Percentiles rank a stretch among this genome's conserved stretches.
phyloP scores from a whole-genome alignment of 2,797 vertebrate species.

The Malurus splendens region DNA sequence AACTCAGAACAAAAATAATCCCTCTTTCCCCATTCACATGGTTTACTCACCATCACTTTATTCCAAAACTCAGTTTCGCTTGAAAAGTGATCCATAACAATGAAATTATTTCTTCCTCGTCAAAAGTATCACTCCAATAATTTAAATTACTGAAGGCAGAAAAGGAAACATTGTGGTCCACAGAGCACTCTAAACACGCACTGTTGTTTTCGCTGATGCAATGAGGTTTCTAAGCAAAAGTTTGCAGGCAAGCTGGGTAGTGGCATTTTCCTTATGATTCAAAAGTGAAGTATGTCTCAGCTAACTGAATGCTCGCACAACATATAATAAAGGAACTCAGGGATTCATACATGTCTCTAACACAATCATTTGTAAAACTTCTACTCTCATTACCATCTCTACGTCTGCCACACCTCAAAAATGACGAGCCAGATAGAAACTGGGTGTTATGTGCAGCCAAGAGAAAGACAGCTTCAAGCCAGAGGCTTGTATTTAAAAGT shows the following conservation, averaged over 20 bases:
- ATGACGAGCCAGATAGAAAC: conserved; percentile 49
- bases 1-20: conserved; percentile 25
- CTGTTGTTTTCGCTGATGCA: conserved; percentile 42
- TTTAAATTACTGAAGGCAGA: conserved; percentile 51
- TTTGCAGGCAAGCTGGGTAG: conserved; percentile 66
- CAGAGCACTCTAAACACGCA: conserved; percentile 31
- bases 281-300: conserved; percentile 67
- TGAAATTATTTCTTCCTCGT: conserved; percentile 43
- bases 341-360: conserved; percentile 52
- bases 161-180: conserved; percentile 54
- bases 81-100: conserved; percentile 65
- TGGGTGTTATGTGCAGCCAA: conserved; percentile 55
- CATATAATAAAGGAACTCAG: conserved; percentile 61
- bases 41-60: conserved; percentile 72
- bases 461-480: conserved; percentile 40
- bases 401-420: conserved; percentile 59
- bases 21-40: conserved; percentile 18
- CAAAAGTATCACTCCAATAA: conserved; percentile 32
- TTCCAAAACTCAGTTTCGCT: conserved; percentile 67
- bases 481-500: conserved; percentile 42
- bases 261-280: conserved; percentile 72
- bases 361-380: conserved; percentile 51
- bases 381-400: conserved; percentile 45
- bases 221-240: conserved; percentile 60
- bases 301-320: conserved; percentile 57